Base-by-base conservation (phyloP, 2,888 invertebrate genomes). In the Megaustenia siamemsis region DNA sequence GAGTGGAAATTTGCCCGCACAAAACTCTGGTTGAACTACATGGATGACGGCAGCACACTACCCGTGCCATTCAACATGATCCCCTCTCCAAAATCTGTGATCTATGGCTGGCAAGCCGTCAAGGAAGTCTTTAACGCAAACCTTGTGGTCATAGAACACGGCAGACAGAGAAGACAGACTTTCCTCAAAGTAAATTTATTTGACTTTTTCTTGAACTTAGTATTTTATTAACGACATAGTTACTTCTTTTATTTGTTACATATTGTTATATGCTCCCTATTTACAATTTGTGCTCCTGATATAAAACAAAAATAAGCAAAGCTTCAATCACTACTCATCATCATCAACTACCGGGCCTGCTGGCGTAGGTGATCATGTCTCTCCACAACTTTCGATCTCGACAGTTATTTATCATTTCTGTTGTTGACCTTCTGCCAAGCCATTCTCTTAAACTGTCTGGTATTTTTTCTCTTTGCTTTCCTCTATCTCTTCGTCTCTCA, bases 1-100 rank as follows among this genome's bases (percentile, higher is more conserved):
- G 97, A 97, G 90, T 97, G 97, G 97, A 96, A 96, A 40, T 97
- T 96, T 91, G 96, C 96, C 0, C 95, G 96, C 89, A 96, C 96
- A 28, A 96, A 96, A 93, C 95, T 96, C 83, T 97, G 96, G 95
- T 94, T 96, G 89, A 96, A 96, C 91, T 96, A 96, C 92, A 96
- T 96, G 95, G 94, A 96, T 86, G 96, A 96, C 89, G 96, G 96
- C 1, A 95, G 96, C 1, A 94, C 96, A 10, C 96, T 96, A 0
- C 96, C 96, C 1, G 93, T 93, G 0, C 97, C 97, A 0, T 96
- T 96, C 90, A 96, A 96, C 94, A 94, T 97, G 90, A 94, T 96
- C 43, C 94, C 94, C 35, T 93, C 93, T 5, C 93, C 93, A 15
- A 93, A 94, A 86, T 92, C 93, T 10, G 89, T 93, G 81, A 84